Base-by-base conservation (phyloP, 2,113 vertebrate species). In the Scalopus aquaticus region DNA sequence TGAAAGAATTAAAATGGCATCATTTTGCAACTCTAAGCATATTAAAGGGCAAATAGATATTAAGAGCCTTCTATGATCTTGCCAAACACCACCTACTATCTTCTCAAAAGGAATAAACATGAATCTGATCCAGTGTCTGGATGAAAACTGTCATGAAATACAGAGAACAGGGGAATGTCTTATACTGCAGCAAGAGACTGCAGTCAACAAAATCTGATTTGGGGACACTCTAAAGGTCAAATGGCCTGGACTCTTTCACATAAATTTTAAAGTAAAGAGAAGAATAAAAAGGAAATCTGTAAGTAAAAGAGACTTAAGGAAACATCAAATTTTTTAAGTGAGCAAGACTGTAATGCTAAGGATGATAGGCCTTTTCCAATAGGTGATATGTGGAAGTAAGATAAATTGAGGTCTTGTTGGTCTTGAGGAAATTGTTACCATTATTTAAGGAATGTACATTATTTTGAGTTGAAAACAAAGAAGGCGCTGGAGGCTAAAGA, bases 1-100 rank as follows among this genome's bases (percentile, higher is more conserved):
- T 46, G 17, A 73, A 51, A 37, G 60, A 89, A 64, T 56, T 77
- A 88, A 65, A 64, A 85, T 28, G 70, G n/a, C 30, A 85, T 32
- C 42, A 81, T 39, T 83, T 86, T 91, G 58, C 54, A 88, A 93
- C 12, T 24, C 20, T 60, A 87, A 78, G 72, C 11, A 84, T n/a
- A 80, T 70, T 76, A 88, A 94, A 93, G 93, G 74, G 81, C 6
- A 85, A 72, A 26, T 69, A 74, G 49, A 46, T 77, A 72, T 19
- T 46, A 81, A 3, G 7, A 69, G 58, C 5, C 42, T 92, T 28
- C 73, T 88, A 39, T 30, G 67, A 90, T 60, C 67, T 60, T 72
- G 46, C 62, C 77, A 88, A 93, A 64, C 16, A 58, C 30, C 9
- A 73, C 9, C 51, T 17, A 92, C 56, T 83, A 54, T 77, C 9